Evolutionary conservation across 2,113 vertebrate species (phyloP).

Genomic region (Microcebus murinus): DNA sequence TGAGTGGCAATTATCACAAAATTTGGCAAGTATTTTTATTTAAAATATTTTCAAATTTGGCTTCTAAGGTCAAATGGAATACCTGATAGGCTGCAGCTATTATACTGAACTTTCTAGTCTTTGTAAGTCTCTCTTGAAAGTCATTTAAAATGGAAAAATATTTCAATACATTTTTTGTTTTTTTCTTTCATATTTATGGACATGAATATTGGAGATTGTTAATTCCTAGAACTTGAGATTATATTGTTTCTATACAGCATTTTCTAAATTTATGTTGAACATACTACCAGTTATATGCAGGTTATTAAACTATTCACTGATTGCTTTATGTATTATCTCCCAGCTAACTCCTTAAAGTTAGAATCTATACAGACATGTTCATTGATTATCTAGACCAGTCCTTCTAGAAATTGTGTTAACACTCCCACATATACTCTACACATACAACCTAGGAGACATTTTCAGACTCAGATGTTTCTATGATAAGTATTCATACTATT

Average conservation of each 20-base stretch:
- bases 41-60: constrained; percentile 55
- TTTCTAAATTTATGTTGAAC: constrained; percentile 63
- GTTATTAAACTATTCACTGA: constrained; percentile 25
- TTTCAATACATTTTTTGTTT: neutral
- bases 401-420: constrained; percentile 19
- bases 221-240: constrained; percentile 51
- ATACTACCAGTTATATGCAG: constrained; percentile 15
- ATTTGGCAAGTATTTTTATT: constrained; percentile 56
- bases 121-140: neutral
- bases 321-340: constrained; percentile 47
- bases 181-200: constrained; percentile 40
- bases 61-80: constrained; percentile 25
- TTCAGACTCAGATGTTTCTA: constrained; percentile 19
- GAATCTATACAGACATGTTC: neutral
- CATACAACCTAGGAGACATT: neutral
- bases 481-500: neutral
- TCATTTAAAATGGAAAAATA: constrained; percentile 52
- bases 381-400: constrained; percentile 26
- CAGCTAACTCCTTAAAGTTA: constrained; percentile 52
- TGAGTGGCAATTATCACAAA: constrained; percentile 59
- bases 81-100: neutral
- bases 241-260: constrained; percentile 43
- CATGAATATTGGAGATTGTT: constrained; percentile 32
- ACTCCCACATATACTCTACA: neutral
- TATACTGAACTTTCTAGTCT: constrained; percentile 13